phyloP scores from a whole-genome alignment of 2,888 invertebrate species.

The Latheticus oryzae region DNA sequence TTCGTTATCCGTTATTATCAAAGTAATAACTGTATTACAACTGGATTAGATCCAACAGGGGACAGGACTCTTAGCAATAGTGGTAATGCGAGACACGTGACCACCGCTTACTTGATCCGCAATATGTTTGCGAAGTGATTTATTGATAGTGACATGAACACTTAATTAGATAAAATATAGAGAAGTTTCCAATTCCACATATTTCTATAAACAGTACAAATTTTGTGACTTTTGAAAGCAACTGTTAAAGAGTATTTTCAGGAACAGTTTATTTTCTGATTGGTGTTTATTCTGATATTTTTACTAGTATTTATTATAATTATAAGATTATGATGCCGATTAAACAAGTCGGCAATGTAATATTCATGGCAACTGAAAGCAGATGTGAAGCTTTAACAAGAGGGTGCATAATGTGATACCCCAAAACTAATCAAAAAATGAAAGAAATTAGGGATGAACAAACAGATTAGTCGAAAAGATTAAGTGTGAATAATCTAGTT shows the following conservation, averaged over 20 bases:
- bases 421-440: conserved; percentile 54
- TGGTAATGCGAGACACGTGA: conserved; percentile 61
- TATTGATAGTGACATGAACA: conserved; percentile 62
- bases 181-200: conserved; percentile 1
- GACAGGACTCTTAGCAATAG: conserved; percentile 52
- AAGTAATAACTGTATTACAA: conserved; percentile 56
- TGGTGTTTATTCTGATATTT: too few relatives aligned
- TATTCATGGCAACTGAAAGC: conserved; percentile 46
- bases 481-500: conserved; percentile 24
- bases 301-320: too few relatives aligned
- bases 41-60: conserved; percentile 54
- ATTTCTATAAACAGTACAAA: too few relatives aligned
- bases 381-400: conserved; percentile 50
- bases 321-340: conserved; percentile 1
- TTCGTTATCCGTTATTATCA: conserved; percentile 20
- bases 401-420: conserved; percentile 55
- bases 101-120: conserved; percentile 58
- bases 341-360: conserved; percentile 19
- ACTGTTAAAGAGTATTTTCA: too few relatives aligned
- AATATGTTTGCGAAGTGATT: conserved; percentile 61
- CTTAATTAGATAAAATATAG: conserved; percentile 56
- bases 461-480: conserved; percentile 35
- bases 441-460: conserved; percentile 24
- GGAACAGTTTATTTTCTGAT: too few relatives aligned
- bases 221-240: too few relatives aligned